Conservation (phyloP, 1,140 invertebrate species). For the Drosophila ficusphila region DNA sequence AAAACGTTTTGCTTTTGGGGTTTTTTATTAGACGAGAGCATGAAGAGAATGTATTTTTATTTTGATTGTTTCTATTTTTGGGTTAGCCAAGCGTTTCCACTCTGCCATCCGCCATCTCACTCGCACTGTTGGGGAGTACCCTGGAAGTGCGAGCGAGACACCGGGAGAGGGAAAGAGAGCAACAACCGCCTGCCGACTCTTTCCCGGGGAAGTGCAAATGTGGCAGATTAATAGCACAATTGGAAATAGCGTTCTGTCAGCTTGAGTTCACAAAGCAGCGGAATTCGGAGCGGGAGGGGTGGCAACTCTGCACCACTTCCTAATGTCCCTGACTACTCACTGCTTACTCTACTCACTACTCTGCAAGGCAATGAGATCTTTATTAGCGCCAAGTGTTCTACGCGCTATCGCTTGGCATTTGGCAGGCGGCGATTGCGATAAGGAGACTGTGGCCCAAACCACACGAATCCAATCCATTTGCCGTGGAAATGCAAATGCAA, state of each 20-base stretch:
- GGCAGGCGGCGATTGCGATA: conserved; percentile 67
- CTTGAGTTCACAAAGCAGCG: conserved; percentile 65
- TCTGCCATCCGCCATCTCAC: conserved; percentile 11
- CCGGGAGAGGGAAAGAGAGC: conserved; percentile 2
- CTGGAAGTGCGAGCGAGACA: conserved; percentile 1
- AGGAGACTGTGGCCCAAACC: conserved; percentile 30
- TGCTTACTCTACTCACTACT: neutral
- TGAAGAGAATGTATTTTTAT: conserved; percentile 82
- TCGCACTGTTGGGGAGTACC: neutral
- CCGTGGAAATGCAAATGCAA: conserved; percentile 57
- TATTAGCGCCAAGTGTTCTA: conserved; percentile 62
- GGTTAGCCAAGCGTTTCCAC: conserved; percentile 59
- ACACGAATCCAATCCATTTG: conserved; percentile 51
- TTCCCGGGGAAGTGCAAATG: conserved; percentile 79
- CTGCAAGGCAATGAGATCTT: too few relatives aligned
- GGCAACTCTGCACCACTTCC: conserved; percentile 41
- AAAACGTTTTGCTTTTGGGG: conserved; percentile 84
- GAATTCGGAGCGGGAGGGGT: neutral
- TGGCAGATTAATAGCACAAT: conserved; percentile 84
- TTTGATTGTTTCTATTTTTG: conserved; percentile 81
- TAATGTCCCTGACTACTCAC: conserved; percentile 27
- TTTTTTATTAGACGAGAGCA: conserved; percentile 74
- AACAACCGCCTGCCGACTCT: conserved; percentile 4
- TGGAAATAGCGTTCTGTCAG: conserved; percentile 82
- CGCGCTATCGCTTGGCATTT: conserved; percentile 58